Conservation (phyloP, 1,140 invertebrate species). For the Mycetomoellerius zeteki region DNA sequence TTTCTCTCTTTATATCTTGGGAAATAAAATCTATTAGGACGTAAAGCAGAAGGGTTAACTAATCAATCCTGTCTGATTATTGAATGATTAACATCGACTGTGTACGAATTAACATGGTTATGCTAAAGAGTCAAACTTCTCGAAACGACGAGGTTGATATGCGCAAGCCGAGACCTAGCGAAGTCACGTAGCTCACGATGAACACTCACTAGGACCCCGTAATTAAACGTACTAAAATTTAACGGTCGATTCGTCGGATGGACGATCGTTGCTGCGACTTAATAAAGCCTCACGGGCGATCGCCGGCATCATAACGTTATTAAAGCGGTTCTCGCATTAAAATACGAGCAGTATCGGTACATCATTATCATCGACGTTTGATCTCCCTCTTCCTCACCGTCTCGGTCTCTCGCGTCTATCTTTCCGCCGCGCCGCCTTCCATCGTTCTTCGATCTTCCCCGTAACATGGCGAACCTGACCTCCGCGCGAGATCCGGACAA, state of each 20-base stretch:
- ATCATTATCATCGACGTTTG: conserved; percentile 71
- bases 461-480: conserved; percentile 77
- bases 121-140: conserved; percentile 29
- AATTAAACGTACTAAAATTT: conserved; percentile 84
- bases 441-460: conserved; percentile 8
- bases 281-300: conserved; percentile 76
- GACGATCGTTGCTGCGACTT: conserved; percentile 76
- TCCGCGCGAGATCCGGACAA: conserved; percentile 72
- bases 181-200: conserved; percentile 7
- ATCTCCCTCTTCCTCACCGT: not conserved
- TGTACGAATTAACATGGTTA: conserved; percentile 20
- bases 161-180: conserved; percentile 27
- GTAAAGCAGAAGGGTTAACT: not conserved
- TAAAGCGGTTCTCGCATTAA: conserved; percentile 77
- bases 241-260: conserved; percentile 72
- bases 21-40: not conserved
- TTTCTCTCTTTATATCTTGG: not conserved
- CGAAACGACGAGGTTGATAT: not conserved
- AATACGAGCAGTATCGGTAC: conserved; percentile 71
- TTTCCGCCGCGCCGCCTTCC: conserved; percentile 9
- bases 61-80: conserved; percentile 28
- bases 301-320: conserved; percentile 76
- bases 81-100: conserved; percentile 28
- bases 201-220: conserved; percentile 66
- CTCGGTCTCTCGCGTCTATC: not conserved